phyloP scores from a whole-genome alignment of 2,113 vertebrate species.

The Phocoena sinus region DNA sequence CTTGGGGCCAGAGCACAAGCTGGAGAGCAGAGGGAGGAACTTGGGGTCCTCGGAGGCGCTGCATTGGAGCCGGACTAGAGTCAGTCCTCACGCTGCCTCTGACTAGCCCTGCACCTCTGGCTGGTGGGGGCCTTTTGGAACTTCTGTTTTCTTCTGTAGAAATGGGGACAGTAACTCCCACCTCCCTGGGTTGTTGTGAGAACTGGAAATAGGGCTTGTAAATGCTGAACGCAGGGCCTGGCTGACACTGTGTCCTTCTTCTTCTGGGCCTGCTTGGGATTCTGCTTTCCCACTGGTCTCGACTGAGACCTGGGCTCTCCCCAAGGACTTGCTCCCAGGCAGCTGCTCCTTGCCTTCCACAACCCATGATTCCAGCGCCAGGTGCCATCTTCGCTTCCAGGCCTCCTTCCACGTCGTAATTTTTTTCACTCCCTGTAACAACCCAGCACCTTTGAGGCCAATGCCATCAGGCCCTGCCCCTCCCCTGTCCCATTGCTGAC shows the following conservation, averaged over 20 bases:
- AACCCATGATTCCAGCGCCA: background rate
- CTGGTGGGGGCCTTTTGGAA: background rate
- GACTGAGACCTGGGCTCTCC: background rate
- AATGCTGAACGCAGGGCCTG: background rate
- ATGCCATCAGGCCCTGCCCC: background rate
- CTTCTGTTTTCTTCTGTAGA: background rate
- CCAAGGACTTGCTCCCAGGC: background rate
- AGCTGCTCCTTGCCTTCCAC: background rate
- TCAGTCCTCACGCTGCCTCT: background rate
- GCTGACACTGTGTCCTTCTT: background rate
- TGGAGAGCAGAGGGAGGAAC: background rate
- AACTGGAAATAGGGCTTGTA: background rate
- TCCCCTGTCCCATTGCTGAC: fast-evolving
- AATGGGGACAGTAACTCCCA: too few relatives aligned
- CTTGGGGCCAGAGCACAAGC: background rate
- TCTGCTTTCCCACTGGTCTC: background rate
- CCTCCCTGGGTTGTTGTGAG: background rate
- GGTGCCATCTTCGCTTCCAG: background rate
- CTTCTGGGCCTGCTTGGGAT: background rate
- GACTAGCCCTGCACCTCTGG: background rate
- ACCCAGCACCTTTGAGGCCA: background rate
- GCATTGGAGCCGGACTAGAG: fast-evolving
- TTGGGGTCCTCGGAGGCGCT: background rate
- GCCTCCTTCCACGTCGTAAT: background rate
- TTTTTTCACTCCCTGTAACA: background rate